Evolutionary conservation across 2,113 vertebrate species (phyloP).

Genomic region (Procavia capensis): DNA sequence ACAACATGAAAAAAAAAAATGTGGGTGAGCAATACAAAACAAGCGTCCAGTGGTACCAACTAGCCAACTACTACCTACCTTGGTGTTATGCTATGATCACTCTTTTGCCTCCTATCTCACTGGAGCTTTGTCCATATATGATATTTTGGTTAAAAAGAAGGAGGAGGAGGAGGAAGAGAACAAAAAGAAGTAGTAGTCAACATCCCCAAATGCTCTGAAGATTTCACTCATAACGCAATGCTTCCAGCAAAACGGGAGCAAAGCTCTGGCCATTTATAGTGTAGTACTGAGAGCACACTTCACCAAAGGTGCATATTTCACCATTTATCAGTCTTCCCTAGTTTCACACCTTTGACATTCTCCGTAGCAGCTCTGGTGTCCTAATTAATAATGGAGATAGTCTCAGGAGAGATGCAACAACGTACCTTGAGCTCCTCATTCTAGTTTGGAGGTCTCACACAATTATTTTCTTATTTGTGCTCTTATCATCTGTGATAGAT

Average conservation of each 20-base stretch:
- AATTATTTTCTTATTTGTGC: background rate
- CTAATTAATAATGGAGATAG: background rate
- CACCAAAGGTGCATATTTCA: background rate
- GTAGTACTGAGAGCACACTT: background rate
- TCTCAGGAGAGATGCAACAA: too few species aligned
- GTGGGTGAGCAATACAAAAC: background rate
- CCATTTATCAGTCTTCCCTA: background rate
- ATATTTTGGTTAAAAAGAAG: background rate
- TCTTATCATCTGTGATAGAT: background rate
- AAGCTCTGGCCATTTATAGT: background rate
- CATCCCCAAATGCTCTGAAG: background rate
- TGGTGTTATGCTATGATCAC: background rate
- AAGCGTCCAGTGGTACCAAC: too few species aligned
- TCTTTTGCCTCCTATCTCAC: too few species aligned
- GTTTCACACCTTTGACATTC: background rate
- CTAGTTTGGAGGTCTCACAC: background rate
- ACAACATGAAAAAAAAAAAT: background rate
- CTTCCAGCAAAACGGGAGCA: background rate
- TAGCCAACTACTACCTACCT: background rate
- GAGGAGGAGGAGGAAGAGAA: background rate
- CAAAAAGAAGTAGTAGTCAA: background rate
- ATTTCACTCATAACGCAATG: background rate
- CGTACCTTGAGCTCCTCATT: too few species aligned
- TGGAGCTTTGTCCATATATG: background rate
- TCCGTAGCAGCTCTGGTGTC: background rate